phyloP scores from a whole-genome alignment of 1,140 invertebrate species.

The silkworm (Bombyx mori) region ASM3026992v2 NC_085128.1:5629001-5629500 shows the following conservation, averaged over 20 bases:
- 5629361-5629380: constrained; percentile 46
- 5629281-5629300: constrained; percentile 36
- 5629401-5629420: constrained; percentile 50
- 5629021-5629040: no score
- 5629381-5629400: constrained; percentile 53
- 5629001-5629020: no score
- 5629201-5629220: constrained; percentile 16
- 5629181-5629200: constrained; percentile 17
- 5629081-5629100: no score
- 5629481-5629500: constrained; percentile 16
- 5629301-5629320: constrained; percentile 57
- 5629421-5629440: constrained; percentile 46
- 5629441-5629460: constrained; percentile 36
- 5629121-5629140: no score
- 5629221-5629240: constrained; percentile 10
- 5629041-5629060: no score
- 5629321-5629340: constrained; percentile 59
- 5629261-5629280: constrained; percentile 23
- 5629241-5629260: constrained; percentile 22
- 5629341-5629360: constrained; percentile 47
- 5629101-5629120: no score
- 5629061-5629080: no score
- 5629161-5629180: constrained; percentile 11
- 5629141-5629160: no score
- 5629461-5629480: constrained; percentile 30